These are phyloP conservation scores for Biston stratarius DNA, from an alignment of 2,888 invertebrate genomes.

Conservation along the genomic window DNA sequence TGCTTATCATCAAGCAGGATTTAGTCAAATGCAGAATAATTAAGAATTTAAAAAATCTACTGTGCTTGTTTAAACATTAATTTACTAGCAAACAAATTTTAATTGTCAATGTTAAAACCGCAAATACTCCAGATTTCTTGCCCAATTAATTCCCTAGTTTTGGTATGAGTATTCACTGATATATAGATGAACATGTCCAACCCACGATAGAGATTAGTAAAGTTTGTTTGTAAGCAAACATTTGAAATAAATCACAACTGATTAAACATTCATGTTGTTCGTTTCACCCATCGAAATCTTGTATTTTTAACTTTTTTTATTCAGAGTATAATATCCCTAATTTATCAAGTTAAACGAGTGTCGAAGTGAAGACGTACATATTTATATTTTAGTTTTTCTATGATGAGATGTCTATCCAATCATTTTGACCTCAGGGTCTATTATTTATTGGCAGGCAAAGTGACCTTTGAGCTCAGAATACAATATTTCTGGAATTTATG, in stretches of 20 bases:
- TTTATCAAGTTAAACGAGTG: constrained; percentile 49
- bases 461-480: constrained; percentile 49
- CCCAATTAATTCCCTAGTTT: not conserved
- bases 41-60: too few species aligned
- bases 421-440: constrained; percentile 63
- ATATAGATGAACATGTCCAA: not conserved
- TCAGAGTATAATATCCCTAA: constrained; percentile 31
- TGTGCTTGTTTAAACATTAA: too few species aligned
- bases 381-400: constrained; percentile 57
- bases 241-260: constrained; percentile 20
- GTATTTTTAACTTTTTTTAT: constrained; percentile 33
- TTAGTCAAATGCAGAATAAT: too few species aligned
- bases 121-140: not conserved
- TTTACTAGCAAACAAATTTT: too few species aligned
- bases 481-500: constrained; percentile 52
- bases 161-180: not conserved
- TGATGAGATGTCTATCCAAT: constrained; percentile 54
- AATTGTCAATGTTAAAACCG: not conserved
- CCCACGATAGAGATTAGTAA: not conserved
- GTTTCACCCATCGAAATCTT: constrained; percentile 16
- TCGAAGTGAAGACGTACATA: constrained; percentile 37
- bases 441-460: constrained; percentile 61
- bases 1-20: too few species aligned
- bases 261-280: constrained; percentile 21
- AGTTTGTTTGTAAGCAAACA: constrained; percentile 18